A percentile compares a stretch with the other conserved stretches of the same genome.
Conservation (phyloP, 2,113 vertebrate species). For the Heliornis fulica region DNA sequence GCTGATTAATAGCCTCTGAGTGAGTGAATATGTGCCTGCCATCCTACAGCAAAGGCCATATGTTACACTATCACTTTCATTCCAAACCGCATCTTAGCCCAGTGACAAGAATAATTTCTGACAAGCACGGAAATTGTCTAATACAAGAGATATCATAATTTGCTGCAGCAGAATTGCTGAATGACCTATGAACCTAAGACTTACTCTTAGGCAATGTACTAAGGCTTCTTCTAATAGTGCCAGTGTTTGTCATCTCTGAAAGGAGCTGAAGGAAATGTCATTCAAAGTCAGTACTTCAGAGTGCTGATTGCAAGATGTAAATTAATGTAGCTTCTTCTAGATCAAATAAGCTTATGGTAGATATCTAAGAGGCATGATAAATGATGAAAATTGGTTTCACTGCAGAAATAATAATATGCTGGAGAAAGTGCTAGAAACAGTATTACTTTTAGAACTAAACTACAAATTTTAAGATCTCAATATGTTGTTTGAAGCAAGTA, state of each 20-base stretch:
- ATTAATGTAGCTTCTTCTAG: not conserved
- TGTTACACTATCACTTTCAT: conserved; percentile 69
- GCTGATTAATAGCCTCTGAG: conserved; percentile 74
- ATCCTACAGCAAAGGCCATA: conserved; percentile 69
- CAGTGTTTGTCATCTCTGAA: conserved; percentile 43
- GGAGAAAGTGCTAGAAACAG: not conserved
- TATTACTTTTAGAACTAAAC: not conserved
- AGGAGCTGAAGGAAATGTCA: conserved; percentile 12
- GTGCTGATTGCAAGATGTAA: not conserved
- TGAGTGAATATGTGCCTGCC: conserved; percentile 61
- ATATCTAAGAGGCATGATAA: not conserved
- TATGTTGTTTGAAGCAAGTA: not conserved
- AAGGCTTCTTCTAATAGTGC: conserved; percentile 60
- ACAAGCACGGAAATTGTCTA: conserved; percentile 52
- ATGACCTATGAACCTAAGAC: conserved; percentile 31
- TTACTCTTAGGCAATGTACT: conserved; percentile 13
- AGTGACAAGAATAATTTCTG: conserved; percentile 68
- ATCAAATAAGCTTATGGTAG: not conserved
- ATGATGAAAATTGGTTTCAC: not conserved
- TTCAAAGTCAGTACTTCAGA: conserved; percentile 9
- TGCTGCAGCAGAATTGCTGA: conserved; percentile 61
- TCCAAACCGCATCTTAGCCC: conserved; percentile 56
- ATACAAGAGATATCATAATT: conserved; percentile 53
- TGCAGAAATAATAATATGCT: not conserved
- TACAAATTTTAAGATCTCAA: not conserved